These are phyloP conservation scores for Dicentrarchus labrax DNA, from an alignment of 2,113 vertebrate species.

Conservation along the genomic window DNA sequence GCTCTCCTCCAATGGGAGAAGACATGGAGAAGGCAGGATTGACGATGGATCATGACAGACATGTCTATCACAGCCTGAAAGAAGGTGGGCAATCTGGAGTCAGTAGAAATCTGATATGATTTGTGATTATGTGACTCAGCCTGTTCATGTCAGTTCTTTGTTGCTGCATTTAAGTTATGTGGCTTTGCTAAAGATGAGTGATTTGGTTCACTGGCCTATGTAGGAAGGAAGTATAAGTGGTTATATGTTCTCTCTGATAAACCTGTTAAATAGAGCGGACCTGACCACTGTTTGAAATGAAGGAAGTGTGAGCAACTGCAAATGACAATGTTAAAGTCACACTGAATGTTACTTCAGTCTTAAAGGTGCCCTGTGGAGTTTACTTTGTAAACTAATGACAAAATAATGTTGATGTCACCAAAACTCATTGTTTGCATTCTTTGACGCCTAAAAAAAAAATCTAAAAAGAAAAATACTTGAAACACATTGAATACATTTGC, in stretches of 20 bases:
- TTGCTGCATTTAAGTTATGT: conserved; percentile 28
- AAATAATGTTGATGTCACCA: background rate
- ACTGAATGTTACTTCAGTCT: background rate
- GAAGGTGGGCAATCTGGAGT: conserved; percentile 81
- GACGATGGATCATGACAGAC: conserved; percentile 78
- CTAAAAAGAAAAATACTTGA: no score
- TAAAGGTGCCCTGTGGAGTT: background rate
- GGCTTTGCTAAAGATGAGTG: conserved; percentile 31
- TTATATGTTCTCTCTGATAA: conserved; percentile 25
- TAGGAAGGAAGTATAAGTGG: conserved; percentile 13
- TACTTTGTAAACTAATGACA: no score
- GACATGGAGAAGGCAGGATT: conserved; percentile 78
- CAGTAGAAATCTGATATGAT: conserved; percentile 43
- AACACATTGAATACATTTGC: background rate
- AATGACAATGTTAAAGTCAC: background rate
- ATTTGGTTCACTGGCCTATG: background rate
- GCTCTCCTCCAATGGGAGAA: conserved; percentile 77
- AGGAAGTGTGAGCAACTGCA: background rate
- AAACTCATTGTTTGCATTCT: background rate
- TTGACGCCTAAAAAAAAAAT: no score
- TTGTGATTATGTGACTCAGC: conserved; percentile 43
- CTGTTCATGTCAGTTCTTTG: conserved; percentile 33
- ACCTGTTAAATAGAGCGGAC: background rate
- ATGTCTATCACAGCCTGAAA: conserved; percentile 85
- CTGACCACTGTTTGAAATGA: background rate